These are phyloP conservation scores for Ochropleura leucogaster DNA, from an alignment of 2,888 invertebrate genomes.

Conservation along the genomic window DNA sequence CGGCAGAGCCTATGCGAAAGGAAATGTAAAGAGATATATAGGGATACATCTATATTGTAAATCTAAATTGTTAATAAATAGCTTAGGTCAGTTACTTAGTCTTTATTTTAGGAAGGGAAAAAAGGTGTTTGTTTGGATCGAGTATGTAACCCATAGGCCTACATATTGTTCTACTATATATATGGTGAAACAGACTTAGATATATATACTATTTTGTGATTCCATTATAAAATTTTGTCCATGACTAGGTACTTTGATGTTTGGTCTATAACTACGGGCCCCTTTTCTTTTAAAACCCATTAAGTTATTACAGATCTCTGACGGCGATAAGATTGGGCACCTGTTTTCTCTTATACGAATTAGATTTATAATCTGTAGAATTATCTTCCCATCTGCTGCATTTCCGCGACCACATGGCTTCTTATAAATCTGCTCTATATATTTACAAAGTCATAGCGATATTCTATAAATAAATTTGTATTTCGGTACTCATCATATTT, in stretches of 20 bases:
- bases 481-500: conserved; percentile 2
- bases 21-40: conserved; percentile 56
- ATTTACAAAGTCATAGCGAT: neutral
- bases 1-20: conserved; percentile 70
- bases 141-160: neutral
- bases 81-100: conserved; percentile 42
- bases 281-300: conserved; percentile 18
- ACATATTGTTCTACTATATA: neutral
- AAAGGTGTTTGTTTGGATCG: conserved; percentile 1
- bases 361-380: neutral
- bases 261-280: neutral
- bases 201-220: neutral
- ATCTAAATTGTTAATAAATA: conserved; percentile 57
- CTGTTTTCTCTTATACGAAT: conserved; percentile 8
- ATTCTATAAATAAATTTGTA: conserved; percentile 9
- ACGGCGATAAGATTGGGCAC: conserved; percentile 7
- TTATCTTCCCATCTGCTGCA: neutral
- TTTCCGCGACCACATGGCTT: neutral
- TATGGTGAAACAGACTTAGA: neutral
- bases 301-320: conserved; percentile 30
- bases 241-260: neutral
- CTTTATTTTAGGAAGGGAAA: conserved; percentile 28
- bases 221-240: neutral
- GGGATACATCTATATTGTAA: conserved; percentile 41
- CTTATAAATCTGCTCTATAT: neutral